Evolutionary conservation across 2,888 invertebrate species (phyloP).

Genomic region (Cepaea hortensis): DNA sequence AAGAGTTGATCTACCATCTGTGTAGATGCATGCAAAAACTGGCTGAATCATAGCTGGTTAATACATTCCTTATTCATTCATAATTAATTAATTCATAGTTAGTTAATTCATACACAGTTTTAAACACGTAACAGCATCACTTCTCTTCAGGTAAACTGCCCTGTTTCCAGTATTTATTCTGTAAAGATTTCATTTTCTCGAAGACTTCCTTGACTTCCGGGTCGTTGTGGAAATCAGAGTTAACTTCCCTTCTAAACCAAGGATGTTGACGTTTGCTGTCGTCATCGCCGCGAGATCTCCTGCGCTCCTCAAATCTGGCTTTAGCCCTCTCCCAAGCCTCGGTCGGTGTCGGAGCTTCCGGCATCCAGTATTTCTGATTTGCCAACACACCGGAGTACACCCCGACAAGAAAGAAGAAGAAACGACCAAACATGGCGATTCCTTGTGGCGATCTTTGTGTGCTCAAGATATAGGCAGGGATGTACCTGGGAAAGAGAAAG

Average conservation of each 20-base stretch:
- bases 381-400: conserved; percentile 34
- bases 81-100: too few relatives aligned
- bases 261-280: neutral
- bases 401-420: conserved; percentile 34
- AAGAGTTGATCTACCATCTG: too few relatives aligned
- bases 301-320: neutral
- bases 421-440: conserved; percentile 32
- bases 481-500: too few relatives aligned
- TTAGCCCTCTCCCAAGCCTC: conserved; percentile 14
- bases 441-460: neutral
- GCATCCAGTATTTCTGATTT: conserved; percentile 34
- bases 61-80: too few relatives aligned
- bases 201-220: conserved; percentile 27
- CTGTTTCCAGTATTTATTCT: conserved; percentile 26
- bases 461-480: too few relatives aligned
- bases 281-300: too few relatives aligned
- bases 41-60: too few relatives aligned
- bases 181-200: conserved; percentile 30
- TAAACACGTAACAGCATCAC: too few relatives aligned
- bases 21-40: too few relatives aligned
- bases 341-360: conserved; percentile 4
- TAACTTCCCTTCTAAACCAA: too few relatives aligned
- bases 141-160: too few relatives aligned
- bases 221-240: neutral
- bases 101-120: too few relatives aligned